A percentile compares a stretch with the other conserved stretches of the same genome.
Conservation (phyloP, 2,888 invertebrate genomes). For the Volucella inflata region DNA sequence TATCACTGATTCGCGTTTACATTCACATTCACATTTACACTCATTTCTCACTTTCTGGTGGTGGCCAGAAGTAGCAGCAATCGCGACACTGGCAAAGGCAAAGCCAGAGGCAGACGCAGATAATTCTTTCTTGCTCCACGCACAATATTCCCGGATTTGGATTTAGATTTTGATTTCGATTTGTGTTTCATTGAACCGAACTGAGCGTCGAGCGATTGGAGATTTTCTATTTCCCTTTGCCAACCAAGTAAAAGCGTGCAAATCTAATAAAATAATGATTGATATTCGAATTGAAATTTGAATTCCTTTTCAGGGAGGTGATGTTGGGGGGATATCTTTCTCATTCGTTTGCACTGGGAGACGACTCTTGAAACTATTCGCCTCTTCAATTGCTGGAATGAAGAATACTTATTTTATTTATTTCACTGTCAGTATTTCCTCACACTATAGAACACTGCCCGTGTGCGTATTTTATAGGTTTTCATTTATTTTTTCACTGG, state of each 20-base stretch:
- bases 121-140: constrained; percentile 45
- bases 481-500: constrained; percentile 22
- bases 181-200: constrained; percentile 48
- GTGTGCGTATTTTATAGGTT: constrained; percentile 12
- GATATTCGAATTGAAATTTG: constrained; percentile 64
- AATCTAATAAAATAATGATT: constrained; percentile 51
- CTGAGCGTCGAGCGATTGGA: constrained; percentile 1
- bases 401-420: constrained; percentile 8
- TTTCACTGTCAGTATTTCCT: background rate
- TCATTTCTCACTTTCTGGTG: constrained; percentile 44
- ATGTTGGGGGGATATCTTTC: constrained; percentile 15
- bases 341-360: constrained; percentile 9
- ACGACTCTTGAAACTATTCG: background rate
- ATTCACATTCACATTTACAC: constrained; percentile 14
- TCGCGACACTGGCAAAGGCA: too few species aligned
- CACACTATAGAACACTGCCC: background rate
- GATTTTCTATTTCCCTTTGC: constrained; percentile 33
- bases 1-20: constrained; percentile 44
- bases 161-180: background rate
- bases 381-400: constrained; percentile 5
- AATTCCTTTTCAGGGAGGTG: constrained; percentile 44
- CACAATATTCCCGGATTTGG: constrained; percentile 61
- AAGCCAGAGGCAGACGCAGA: too few species aligned
- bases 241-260: constrained; percentile 12
- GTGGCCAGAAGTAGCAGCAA: constrained; percentile 20